These are phyloP conservation scores for Mimachlamys varia DNA, from an alignment of 2,888 invertebrate genomes.

Conservation along the genomic window DNA sequence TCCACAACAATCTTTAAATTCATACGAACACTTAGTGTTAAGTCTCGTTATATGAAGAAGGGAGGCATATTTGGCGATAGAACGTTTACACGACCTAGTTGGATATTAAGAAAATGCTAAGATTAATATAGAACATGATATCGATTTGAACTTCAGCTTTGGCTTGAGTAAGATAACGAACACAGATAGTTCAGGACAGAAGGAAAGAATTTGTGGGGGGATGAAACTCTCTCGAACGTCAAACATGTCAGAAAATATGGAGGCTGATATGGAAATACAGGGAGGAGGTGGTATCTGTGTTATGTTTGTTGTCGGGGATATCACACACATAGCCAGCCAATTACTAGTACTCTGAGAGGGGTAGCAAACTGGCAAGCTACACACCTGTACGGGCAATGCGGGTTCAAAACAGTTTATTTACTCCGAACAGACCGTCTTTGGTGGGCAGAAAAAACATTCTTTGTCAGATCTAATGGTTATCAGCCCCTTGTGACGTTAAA, in stretches of 20 bases:
- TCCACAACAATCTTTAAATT: too few relatives aligned
- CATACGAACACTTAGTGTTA: too few relatives aligned
- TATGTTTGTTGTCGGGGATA: constrained; percentile 12
- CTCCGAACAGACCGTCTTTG: neutral
- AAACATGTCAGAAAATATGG: neutral
- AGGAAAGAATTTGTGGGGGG: neutral
- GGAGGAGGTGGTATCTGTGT: neutral
- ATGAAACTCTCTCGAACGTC: neutral
- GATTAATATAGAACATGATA: too few relatives aligned
- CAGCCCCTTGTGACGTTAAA: neutral
- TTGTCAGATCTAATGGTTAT: neutral
- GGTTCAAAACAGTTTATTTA: neutral
- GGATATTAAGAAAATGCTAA: too few relatives aligned
- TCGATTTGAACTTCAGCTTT: too few relatives aligned
- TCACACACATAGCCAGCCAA: constrained; percentile 24
- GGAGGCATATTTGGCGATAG: too few relatives aligned
- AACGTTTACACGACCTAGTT: too few relatives aligned
- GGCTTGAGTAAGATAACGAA: too few relatives aligned
- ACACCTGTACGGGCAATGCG: neutral
- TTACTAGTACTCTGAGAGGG: constrained; percentile 3
- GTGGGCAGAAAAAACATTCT: neutral
- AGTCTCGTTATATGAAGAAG: too few relatives aligned
- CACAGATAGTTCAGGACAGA: too few relatives aligned
- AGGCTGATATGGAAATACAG: neutral
- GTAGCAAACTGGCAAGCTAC: neutral